A percentile compares a stretch with the other conserved stretches of the same genome.
Evolutionary conservation across 2,888 invertebrate species (phyloP).

Genomic region (Phaonia tiefii): DNA sequence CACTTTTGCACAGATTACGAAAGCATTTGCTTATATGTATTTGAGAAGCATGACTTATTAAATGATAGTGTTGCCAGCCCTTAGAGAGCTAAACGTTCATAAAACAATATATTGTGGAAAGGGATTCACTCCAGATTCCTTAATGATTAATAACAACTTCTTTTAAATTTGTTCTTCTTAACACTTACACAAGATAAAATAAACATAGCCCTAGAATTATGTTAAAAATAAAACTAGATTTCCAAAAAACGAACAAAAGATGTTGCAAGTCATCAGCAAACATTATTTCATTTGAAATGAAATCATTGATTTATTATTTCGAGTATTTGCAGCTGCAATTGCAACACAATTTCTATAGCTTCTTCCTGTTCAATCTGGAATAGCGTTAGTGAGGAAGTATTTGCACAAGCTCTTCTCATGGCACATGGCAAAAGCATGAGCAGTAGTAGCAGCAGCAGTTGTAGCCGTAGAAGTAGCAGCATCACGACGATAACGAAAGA

Average conservation of each 20-base stretch:
- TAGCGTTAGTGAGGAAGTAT: neutral
- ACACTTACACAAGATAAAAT: too few species aligned
- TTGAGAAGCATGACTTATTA: too few species aligned
- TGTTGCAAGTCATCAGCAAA: constrained; percentile 29
- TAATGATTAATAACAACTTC: too few species aligned
- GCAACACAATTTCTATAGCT: constrained; percentile 13
- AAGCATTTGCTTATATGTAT: too few species aligned
- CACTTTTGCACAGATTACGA: too few species aligned
- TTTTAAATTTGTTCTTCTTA: too few species aligned
- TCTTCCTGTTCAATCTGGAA: neutral
- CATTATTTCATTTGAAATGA: constrained; percentile 24
- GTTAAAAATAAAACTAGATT: too few species aligned
- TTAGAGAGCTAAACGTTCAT: too few species aligned
- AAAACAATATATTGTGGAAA: too few species aligned
- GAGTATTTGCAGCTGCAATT: constrained; percentile 26
- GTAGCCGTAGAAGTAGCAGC: neutral
- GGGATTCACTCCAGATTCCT: too few species aligned
- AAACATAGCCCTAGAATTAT: too few species aligned
- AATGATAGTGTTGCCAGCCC: too few species aligned
- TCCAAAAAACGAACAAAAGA: constrained; percentile 10
- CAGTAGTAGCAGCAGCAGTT: neutral
- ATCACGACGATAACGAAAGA: neutral
- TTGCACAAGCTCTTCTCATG: constrained; percentile 16
- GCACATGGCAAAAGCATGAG: neutral
- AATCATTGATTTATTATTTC: constrained; percentile 28